Evolutionary conservation across 2,888 invertebrate species (phyloP), one percentile per base, ranked within the genome.

Genomic region (Netelia melanura): DNA sequence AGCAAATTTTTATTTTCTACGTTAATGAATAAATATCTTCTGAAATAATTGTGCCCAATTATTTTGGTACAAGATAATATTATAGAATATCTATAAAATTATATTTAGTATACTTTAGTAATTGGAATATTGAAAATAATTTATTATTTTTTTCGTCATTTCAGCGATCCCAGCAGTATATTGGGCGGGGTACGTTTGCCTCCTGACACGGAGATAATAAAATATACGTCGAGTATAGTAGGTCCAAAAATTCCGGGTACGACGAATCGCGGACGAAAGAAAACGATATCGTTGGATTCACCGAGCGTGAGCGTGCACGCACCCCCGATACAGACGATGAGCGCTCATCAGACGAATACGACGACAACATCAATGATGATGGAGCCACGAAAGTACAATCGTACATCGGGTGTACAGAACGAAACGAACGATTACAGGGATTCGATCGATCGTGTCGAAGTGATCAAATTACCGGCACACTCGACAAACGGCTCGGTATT

Each of bases 181-280:
- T 94, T 97, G 92, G 97, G 97, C 84, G 97, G 97, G 54, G 97
- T 98, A 70, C 96, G 98, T 85, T 94, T 98, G 90, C 98, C 98
- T 87, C 98, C 98, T 56, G 98, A 98, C 92, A 98, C 98, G 65
- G 98, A 98, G 94, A 98, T 98, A 87, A 98, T 98, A 92, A 98
- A 98, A 94, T 98, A 98, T 93, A 98, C 98, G 88, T 97, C 97
- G 88, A 97, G 97, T 83, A 96, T 98, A 91, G 97, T 97, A 88
- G 98, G 98, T 84, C 97, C 97, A 81, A 98, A 98, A 95, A 95
- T 97, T 87, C 97, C 97, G 14, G 97, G 98, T 85, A 97, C 97
- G 86, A 97, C 97, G 88, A 97, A 97, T 91, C 95, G 97, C 72
- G 98, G 98, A 81, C 95, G 98, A 83, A 98, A 98, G 95, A 98